Percentiles rank a stretch among this genome's conserved stretches.
Conservation (phyloP, 2,888 invertebrate species). For the Xanthorhoe spadicearia region DNA sequence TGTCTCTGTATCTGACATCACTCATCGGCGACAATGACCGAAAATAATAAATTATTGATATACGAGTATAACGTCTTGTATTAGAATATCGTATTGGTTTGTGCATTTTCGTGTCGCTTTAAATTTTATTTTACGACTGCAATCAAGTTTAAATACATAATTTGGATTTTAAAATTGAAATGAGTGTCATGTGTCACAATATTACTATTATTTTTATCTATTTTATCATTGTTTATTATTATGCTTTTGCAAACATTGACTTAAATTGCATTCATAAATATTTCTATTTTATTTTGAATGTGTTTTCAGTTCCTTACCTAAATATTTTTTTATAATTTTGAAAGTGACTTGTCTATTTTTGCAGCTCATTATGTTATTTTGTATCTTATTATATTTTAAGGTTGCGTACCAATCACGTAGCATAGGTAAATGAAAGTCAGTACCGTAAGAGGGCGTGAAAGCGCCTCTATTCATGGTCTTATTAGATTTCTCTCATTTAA, state of each 20-base stretch:
- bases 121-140: slow-evolving; percentile 44
- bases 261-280: slow-evolving; percentile 14
- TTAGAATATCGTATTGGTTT: slow-evolving; percentile 31
- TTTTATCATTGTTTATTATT: slow-evolving; percentile 31
- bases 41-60: slow-evolving; percentile 74
- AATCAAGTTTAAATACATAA: slow-evolving; percentile 40
- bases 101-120: slow-evolving; percentile 35
- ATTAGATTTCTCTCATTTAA: slow-evolving; percentile 34
- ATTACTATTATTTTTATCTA: slow-evolving; percentile 35
- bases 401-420: not conserved
- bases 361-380: no score
- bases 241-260: slow-evolving; percentile 15
- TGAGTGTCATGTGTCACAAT: slow-evolving; percentile 42
- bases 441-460: slow-evolving; percentile 34
- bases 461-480: slow-evolving; percentile 31
- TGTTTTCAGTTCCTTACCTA: not conserved
- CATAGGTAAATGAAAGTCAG: slow-evolving; percentile 27
- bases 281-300: not conserved
- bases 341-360: no score
- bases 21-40: slow-evolving; percentile 73
- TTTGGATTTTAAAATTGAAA: slow-evolving; percentile 34
- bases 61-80: slow-evolving; percentile 51
- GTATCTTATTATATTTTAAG: no score
- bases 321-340: not conserved
- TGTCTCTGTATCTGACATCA: slow-evolving; percentile 72